Conservation (phyloP, 2,797 vertebrate species). For the Aplochiton taeniatus region DNA sequence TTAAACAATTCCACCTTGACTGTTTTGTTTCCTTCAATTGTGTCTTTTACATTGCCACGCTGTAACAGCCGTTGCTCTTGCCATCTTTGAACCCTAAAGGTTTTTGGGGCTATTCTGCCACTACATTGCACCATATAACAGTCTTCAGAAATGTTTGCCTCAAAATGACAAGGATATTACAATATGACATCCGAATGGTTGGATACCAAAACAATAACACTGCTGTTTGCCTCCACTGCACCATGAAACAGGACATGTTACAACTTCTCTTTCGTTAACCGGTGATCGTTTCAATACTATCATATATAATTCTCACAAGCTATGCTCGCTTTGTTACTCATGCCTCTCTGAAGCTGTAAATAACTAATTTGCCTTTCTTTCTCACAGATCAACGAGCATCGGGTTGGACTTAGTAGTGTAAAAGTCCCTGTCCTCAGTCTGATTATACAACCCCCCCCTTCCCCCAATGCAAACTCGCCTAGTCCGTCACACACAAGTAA, state of each 20-base stretch:
- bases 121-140: too few relatives aligned
- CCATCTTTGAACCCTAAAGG: too few relatives aligned
- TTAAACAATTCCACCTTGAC: too few relatives aligned
- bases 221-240: constrained; percentile 7
- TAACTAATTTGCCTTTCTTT: constrained; percentile 27
- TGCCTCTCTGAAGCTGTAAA: constrained; percentile 18
- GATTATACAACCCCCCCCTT: constrained; percentile 24
- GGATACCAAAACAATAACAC: not conserved
- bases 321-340: constrained; percentile 3
- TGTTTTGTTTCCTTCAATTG: too few relatives aligned
- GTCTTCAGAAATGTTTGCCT: too few relatives aligned
- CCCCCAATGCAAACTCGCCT: constrained; percentile 5
- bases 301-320: not conserved
- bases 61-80: too few relatives aligned
- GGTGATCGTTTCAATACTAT: not conserved
- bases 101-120: too few relatives aligned
- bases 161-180: too few relatives aligned
- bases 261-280: not conserved
- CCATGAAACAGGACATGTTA: not conserved
- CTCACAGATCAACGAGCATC: constrained; percentile 16
- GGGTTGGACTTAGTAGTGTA: constrained; percentile 2
- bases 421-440: constrained; percentile 29
- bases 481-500: constrained; percentile 36
- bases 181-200: too few relatives aligned
- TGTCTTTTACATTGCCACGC: too few relatives aligned